These are phyloP conservation scores for Carassius carassius DNA, from an alignment of 2,113 vertebrate species.

Conservation along the genomic window DNA sequence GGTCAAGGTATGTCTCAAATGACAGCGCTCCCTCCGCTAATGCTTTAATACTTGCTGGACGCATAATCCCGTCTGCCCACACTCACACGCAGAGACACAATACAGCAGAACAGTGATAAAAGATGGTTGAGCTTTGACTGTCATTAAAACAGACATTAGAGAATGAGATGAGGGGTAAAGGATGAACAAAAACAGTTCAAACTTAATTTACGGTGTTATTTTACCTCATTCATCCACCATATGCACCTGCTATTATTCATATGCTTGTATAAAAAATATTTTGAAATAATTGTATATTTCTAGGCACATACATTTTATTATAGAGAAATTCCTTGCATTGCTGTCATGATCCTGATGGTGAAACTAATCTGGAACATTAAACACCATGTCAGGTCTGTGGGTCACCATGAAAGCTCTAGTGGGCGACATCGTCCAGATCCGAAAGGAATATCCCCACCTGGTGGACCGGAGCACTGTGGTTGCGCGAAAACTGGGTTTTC, in stretches of 20 bases:
- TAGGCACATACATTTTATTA: not conserved
- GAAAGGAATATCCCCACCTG: slow-evolving; percentile 95
- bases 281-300: not conserved
- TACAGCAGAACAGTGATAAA: slow-evolving; percentile 19
- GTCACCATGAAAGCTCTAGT: slow-evolving; percentile 96
- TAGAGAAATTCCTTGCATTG: not conserved
- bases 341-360: not conserved
- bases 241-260: not conserved
- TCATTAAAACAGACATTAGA: slow-evolving; percentile 41
- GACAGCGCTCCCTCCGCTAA: slow-evolving; percentile 39
- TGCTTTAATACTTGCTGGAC: slow-evolving; percentile 25
- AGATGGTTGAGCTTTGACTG: slow-evolving; percentile 34
- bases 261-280: not conserved
- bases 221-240: not conserved
- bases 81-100: not conserved
- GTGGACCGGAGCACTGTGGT: slow-evolving; percentile 95
- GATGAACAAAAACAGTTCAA: not conserved
- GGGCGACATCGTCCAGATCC: slow-evolving; percentile 89
- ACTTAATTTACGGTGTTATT: not conserved
- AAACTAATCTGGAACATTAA: not conserved
- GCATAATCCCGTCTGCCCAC: not conserved
- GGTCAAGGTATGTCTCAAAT: slow-evolving; percentile 85
- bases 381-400: slow-evolving; percentile 84
- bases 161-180: not conserved
- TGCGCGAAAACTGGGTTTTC: slow-evolving; percentile 95